A percentile compares a stretch with the other conserved stretches of the same genome.
Conservation (phyloP, 2,888 invertebrate species). For the Tenodera sinensis region DNA sequence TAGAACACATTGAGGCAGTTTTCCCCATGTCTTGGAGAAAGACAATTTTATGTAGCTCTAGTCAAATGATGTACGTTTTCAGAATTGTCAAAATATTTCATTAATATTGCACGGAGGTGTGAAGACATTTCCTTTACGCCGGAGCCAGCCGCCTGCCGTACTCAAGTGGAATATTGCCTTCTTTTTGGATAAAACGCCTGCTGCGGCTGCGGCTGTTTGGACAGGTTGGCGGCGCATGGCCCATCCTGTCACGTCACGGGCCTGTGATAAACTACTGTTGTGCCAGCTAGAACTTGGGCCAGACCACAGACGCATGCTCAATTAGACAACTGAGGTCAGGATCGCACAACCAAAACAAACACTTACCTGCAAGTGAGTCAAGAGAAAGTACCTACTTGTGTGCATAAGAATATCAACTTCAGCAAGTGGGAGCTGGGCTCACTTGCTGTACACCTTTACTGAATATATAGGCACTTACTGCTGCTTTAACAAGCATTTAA, state of each 20-base stretch:
- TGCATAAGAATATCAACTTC: background rate
- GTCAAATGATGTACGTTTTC: too few relatives aligned
- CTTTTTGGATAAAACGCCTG: background rate
- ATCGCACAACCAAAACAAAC: background rate
- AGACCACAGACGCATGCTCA: background rate
- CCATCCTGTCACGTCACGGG: background rate
- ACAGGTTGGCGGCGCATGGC: background rate
- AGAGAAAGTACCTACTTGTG: background rate
- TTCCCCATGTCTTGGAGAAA: too few relatives aligned
- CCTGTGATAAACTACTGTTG: background rate
- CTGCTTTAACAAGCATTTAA: too few relatives aligned
- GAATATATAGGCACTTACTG: too few relatives aligned
- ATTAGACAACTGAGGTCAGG: background rate
- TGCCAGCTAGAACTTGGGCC: background rate
- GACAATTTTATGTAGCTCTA: too few relatives aligned
- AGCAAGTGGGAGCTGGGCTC: too few relatives aligned
- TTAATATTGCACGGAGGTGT: too few relatives aligned
- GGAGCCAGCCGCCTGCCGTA: too few relatives aligned
- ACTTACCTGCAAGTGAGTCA: background rate
- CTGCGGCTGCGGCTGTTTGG: background rate
- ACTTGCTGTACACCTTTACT: too few relatives aligned
- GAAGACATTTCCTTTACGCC: too few relatives aligned
- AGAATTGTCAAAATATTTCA: too few relatives aligned
- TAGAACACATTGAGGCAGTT: too few relatives aligned
- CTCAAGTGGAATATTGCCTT: background rate